These are phyloP conservation scores for Apoderus coryli DNA, from an alignment of 2,888 invertebrate genomes.

Conservation along the genomic window DNA sequence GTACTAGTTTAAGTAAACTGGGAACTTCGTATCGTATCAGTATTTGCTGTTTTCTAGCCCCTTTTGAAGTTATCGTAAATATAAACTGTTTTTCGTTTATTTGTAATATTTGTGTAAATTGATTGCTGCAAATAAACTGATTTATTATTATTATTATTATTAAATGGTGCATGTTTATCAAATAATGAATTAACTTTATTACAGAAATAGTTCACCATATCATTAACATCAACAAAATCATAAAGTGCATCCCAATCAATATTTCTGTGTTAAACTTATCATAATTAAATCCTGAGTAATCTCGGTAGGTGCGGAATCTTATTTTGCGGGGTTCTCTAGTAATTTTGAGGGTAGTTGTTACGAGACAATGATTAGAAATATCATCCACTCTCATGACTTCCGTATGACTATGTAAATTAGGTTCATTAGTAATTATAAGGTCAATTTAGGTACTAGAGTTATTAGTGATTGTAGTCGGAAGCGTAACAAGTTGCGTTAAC, in stretches of 20 bases:
- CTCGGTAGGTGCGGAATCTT: conserved; percentile 2
- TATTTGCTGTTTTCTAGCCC: too few relatives aligned
- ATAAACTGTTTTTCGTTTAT: too few relatives aligned
- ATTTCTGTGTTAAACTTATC: neutral
- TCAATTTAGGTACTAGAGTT: neutral
- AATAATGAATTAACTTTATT: neutral
- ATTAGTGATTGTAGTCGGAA: neutral
- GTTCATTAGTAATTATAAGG: neutral
- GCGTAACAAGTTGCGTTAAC: neutral
- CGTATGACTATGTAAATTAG: neutral
- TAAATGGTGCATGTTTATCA: conserved; percentile 1
- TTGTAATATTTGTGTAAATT: too few relatives aligned
- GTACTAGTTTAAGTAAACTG: too few relatives aligned
- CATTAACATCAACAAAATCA: conserved; percentile 1
- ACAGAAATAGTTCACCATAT: neutral
- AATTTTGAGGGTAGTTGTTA: neutral
- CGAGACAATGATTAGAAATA: neutral
- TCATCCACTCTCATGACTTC: neutral
- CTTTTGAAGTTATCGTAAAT: too few relatives aligned
- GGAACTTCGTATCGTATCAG: too few relatives aligned
- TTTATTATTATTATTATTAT: neutral
- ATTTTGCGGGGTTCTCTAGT: neutral
- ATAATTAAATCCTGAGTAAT: conserved; percentile 2
- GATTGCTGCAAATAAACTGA: too few relatives aligned
- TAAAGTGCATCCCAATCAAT: neutral